Percentiles rank a stretch among this genome's conserved stretches.
Conservation (phyloP, 2,797 vertebrate species). For the Channa striata region DNA sequence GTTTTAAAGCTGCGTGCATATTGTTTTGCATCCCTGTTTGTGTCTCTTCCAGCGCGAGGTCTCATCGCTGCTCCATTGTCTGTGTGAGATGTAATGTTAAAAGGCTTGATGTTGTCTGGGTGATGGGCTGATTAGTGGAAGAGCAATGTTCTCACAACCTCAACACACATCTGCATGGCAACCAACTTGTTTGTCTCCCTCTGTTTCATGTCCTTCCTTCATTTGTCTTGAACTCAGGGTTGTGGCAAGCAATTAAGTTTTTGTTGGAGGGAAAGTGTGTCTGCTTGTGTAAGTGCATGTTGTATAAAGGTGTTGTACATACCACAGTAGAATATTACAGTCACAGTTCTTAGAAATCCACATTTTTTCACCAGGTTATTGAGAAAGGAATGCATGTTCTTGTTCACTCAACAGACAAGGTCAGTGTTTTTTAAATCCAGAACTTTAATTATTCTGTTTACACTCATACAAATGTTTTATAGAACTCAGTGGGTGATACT, state of each 20-base stretch:
- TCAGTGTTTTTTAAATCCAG: not conserved
- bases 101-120: constrained; percentile 61
- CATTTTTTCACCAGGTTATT: not conserved
- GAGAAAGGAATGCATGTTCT: not conserved
- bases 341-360: constrained; percentile 5
- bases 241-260: constrained; percentile 14
- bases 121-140: constrained; percentile 68
- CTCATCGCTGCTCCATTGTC: not conserved
- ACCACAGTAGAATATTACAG: not conserved
- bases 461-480: not conserved
- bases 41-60: constrained; percentile 4
- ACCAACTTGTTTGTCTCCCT: constrained; percentile 70
- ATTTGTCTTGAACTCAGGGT: constrained; percentile 47
- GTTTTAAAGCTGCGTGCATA: constrained; percentile 1
- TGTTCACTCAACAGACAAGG: not conserved
- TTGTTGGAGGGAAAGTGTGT: constrained; percentile 10
- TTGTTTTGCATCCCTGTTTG: constrained; percentile 6
- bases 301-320: not conserved
- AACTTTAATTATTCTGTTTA: not conserved
- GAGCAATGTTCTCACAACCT: constrained; percentile 60
- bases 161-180: constrained; percentile 73
- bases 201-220: constrained; percentile 30
- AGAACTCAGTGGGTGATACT: not conserved
- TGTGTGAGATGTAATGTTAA: constrained; percentile 38
- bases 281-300: constrained; percentile 4